Base-by-base conservation (phyloP, 1,140 invertebrate species). In the Scaptomyza pallida region DNA sequence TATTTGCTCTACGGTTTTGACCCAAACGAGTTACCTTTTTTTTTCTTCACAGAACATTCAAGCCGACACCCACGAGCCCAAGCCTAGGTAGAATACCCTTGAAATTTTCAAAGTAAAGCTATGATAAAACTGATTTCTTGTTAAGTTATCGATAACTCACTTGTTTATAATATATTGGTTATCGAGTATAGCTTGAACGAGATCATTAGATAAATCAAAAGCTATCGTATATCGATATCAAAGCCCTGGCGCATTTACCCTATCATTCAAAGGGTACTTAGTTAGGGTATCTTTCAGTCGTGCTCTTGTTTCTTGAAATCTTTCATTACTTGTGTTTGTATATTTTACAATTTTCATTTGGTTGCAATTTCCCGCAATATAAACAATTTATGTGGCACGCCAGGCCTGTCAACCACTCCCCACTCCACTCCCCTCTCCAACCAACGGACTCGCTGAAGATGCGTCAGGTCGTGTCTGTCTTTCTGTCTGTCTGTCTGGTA, bases 381-480 rank as follows among this genome's bases (percentile, higher is more conserved):
- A 68, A 82, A 78, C 75, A 83, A 83, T 82, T 78, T 82, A 82
- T 82, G 61, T 75, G 79, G 75, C 79, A 60, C 56, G 61, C 48
- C 51, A 69, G 80, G 75, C 67, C 60, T 82, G 78, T 50, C 54
- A 55, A 47, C 54, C 72, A 50, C 61, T n/a, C 41, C 33, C 56
- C 41, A 21, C 2, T 6, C 23, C 5, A 26, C n/a, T n/a, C n/a
- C n/a, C n/a, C n/a, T 26, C 5, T 26, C 13, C 3, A 35, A 35
- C 2, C 3, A 35, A 35, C 12, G 33, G 6, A 48, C 15, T 23
- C 23, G 33, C 64, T 40, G 8, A 19, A 50, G 56, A 51, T 69
- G 50, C 55, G 74, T 62, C 44, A 40, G 37, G 43, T 30, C 19
- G 33, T n/a, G 56, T 16, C 19, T 13, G 8, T 10, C 47, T 23